Base-by-base conservation (phyloP, 2,888 invertebrate genomes). In the Mesoligia furuncula region DNA sequence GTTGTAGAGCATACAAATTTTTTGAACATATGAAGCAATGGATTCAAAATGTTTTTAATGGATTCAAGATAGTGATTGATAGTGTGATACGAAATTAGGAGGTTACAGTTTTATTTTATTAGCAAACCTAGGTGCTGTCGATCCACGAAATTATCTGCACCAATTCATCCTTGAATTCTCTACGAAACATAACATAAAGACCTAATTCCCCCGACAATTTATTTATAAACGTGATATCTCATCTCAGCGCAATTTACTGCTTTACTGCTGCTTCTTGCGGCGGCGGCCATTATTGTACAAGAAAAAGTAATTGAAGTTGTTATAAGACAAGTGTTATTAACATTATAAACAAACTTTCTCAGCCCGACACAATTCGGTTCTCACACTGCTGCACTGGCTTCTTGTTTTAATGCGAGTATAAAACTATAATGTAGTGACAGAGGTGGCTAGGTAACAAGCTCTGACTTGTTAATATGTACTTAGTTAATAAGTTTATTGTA, bases 301-400 rank as follows among this genome's bases (percentile, higher is more conserved):
- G 90, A 95, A 95, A 95, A 95, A 95, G 90, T 93, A 91, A 95
- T 95, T 94, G 92, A 92, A 94, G 90, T 91, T 87, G 90, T 93
- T 93, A 94, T 93, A 92, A 93, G 88, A 91, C 88, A 87, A 87
- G 90, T 89, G 89, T 90, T 92, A 93, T 94, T 93, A 93, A 90
- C 90, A 92, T 93, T 93, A 93, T 93, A 93, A 94, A 94, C 92
- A 92, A 91, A 92, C 91, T 93, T 95, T 95, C 95, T 93, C 94
- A 95, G 92, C 92, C 89, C 87, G 88, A 88, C 81, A 91, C 92
- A 92, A 92, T 92, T 91, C 88, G 86, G 90, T 96, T 96, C 96
- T 93, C 96, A 95, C 93, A 91, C 89, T 80, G 78, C 83, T 69
- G 17, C 69, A 4, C 36, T 7, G 36, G 36, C 87, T 88, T 85